These are phyloP conservation scores for Phainopepla nitens DNA, from an alignment of 2,113 vertebrate genomes.

Conservation along the genomic window DNA sequence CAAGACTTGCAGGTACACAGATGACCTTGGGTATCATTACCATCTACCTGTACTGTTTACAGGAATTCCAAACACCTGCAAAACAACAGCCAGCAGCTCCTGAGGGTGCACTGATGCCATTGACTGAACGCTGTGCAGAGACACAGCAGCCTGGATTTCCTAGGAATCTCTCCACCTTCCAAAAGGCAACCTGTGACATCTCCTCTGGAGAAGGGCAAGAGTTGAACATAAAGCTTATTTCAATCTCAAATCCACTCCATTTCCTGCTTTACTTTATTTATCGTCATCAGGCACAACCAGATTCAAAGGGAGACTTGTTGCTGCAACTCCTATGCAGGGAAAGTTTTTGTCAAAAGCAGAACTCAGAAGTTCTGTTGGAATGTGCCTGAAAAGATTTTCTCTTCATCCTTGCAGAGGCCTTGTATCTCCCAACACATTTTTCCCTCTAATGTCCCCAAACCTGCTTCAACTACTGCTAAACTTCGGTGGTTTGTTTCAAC, in stretches of 20 bases:
- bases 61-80: background rate
- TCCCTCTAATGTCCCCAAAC: background rate
- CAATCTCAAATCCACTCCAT: background rate
- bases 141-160: background rate
- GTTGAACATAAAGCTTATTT: background rate
- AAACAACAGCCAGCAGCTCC: background rate
- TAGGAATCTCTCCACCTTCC: background rate
- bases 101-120: background rate
- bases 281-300: background rate
- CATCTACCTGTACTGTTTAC: background rate
- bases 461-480: background rate
- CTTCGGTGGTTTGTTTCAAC: background rate
- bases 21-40: background rate
- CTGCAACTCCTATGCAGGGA: background rate
- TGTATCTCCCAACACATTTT: background rate
- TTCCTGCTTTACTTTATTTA: background rate
- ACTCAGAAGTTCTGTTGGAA: background rate
- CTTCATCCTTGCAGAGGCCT: background rate
- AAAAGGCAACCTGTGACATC: background rate
- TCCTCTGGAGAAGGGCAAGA: background rate
- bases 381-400: background rate
- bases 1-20: background rate
- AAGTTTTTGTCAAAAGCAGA: background rate
- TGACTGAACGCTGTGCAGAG: background rate
- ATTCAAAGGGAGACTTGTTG: background rate